Evolutionary conservation across 1,140 invertebrate genomes (phyloP), one percentile per base, ranked within the genome.

Genomic region (Caenorhabditis latens): DNA sequence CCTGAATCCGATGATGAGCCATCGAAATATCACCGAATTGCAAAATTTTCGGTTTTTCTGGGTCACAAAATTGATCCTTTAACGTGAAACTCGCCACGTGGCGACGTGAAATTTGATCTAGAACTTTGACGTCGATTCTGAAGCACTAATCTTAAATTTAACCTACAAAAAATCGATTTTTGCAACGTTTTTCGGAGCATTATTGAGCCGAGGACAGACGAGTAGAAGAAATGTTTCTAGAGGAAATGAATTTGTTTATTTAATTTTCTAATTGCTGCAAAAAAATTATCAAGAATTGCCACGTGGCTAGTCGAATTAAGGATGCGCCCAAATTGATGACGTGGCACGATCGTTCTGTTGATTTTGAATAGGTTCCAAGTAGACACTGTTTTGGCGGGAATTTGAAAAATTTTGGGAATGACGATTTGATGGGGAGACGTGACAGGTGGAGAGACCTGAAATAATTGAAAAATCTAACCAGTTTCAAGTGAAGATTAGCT

Each of bases 11-110:
- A 71, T 85, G 84, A 32, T 85, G 84, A 0, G 96, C 95, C 9
- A 96, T 96, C 19, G 96, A 96, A 19, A 97, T 95, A 92, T 97
- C 96, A 91, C 96, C 95, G 92, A 97, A 97, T 7, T 94, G 94
- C 24, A 97, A 94, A 85, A 93, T 94, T 46, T 94, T 94, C 1
- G 96, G 96, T 63, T 95, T 94, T 0, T 95, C 94, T 48, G 95
- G 95, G 90, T 96, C 94, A 92, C 96, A 97, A 92, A 94, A 94
- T 40, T 95, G 95, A 93, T 96, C 96, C 24, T 83, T 50, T 11
- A 85, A 13, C 16, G 13, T 24, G 13, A 32, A 32, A 58, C 50
- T 43, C 43, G 42, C 55, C 57, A 32, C 32, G 83, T 84, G 55
- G 40, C 53, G 83, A 19, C 32, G 21, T 8, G 24, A 14, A 14